Conservation (phyloP, 1,140 invertebrate genomes). For the Aphaenogaster rudis region DNA sequence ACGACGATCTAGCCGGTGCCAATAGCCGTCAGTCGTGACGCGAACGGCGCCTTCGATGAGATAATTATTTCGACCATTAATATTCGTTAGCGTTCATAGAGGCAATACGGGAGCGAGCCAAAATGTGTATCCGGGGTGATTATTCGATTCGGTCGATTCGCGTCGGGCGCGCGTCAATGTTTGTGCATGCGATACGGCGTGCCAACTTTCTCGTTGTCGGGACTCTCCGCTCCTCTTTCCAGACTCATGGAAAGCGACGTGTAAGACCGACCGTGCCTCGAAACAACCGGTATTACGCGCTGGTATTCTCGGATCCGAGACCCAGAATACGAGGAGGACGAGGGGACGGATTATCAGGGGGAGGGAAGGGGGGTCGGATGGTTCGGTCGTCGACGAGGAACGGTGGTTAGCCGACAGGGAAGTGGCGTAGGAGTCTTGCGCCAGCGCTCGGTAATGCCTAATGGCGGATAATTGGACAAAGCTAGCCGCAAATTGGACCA, state of each 20-base stretch:
- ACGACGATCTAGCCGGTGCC: neutral
- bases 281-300: conserved; percentile 53
- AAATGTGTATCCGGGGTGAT: conserved; percentile 55
- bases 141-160: conserved; percentile 59
- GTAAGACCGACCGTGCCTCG: conserved; percentile 40
- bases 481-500: conserved; percentile 82
- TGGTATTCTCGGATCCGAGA: conserved; percentile 43
- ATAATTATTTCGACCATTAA: conserved; percentile 58
- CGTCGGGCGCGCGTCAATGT: conserved; percentile 32
- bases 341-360: conserved; percentile 6
- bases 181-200: conserved; percentile 60
- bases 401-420: conserved; percentile 68
- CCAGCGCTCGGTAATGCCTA: conserved; percentile 75
- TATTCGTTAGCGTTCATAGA: conserved; percentile 41
- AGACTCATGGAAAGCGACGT: conserved; percentile 50
- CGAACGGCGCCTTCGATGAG: conserved; percentile 43
- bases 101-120: conserved; percentile 28
- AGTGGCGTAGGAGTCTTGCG: conserved; percentile 75
- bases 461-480: conserved; percentile 81
- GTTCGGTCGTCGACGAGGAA: conserved; percentile 48
- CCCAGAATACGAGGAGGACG: neutral
- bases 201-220: conserved; percentile 51
- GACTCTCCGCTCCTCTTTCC: conserved; percentile 47
- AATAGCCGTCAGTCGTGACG: conserved; percentile 43
- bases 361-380: neutral